These are phyloP conservation scores for Malurus melanocephalus DNA, from an alignment of 2,113 vertebrate species.

Conservation along the genomic window DNA sequence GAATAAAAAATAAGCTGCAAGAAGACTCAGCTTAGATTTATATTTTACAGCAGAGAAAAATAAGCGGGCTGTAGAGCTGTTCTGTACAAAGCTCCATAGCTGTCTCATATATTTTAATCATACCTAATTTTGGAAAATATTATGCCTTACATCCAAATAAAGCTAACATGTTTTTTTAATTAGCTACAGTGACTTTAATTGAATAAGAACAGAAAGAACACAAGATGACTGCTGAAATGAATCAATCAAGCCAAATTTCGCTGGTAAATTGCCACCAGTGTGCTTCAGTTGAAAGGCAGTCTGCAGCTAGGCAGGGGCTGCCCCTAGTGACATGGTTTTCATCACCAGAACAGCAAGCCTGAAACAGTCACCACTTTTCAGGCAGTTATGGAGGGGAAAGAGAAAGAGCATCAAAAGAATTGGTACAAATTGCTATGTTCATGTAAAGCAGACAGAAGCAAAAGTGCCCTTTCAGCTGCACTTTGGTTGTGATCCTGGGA, in stretches of 20 bases:
- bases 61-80: not conserved
- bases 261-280: not conserved
- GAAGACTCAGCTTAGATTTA: not conserved
- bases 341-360: not conserved
- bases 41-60: not conserved
- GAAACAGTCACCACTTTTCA: not conserved
- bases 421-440: not conserved
- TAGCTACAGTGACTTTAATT: not conserved
- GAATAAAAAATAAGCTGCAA: not conserved
- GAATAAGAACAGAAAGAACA: conserved; percentile 10
- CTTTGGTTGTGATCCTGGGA: not conserved
- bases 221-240: not conserved
- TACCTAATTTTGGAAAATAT: not conserved
- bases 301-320: not conserved
- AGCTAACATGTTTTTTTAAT: conserved; percentile 7
- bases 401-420: not conserved
- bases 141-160: conserved; percentile 1
- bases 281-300: not conserved
- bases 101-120: conserved; percentile 28
- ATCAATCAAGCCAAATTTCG: not conserved
- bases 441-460: not conserved
- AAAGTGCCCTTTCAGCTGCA: not conserved
- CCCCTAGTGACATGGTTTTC: not conserved
- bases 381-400: not conserved
- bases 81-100: not conserved